Evolutionary conservation across 1,140 invertebrate genomes (phyloP), one percentile per base, ranked within the genome.

Genomic region (Drosophila ercepeae): DNA sequence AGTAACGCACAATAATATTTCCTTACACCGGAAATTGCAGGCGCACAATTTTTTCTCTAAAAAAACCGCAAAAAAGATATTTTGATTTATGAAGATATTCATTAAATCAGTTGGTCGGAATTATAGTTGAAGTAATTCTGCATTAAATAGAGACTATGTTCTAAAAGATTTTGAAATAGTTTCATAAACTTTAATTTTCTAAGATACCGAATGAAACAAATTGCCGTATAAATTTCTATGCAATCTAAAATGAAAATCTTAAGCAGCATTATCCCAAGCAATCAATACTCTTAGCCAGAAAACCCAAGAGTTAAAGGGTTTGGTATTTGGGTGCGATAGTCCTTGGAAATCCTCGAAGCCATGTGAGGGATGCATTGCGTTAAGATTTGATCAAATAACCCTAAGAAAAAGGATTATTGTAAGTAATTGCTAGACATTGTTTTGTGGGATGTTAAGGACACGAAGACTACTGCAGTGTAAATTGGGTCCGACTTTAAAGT

Each of bases 401-500:
- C 45, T 48, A 71, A 78, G 78, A 45, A 65, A 68, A 78, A 84
- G 82, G 86, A 86, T 89, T 89, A 89, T 86, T 89, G 73, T 81
- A 89, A 89, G 79, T 89, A 89, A 89, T 89, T 89, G 86, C 58
- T 36, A 58, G 51, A 65, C 70, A 72, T 81, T 89, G 79, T 81
- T 79, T 39, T 57, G 57, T 54, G 39, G 25, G 39, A 73, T 69
- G 52, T 46, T 69, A 54, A 42, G 48, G 42, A 48, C 41, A 34
- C 29, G 27, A 44, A 39, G 21, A 36, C 44, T 7, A 9, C 45
- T 41, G 34, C 34, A 42, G 39, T 68, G 44, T 34, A 49, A 51
- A 52, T 60, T 54, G 42, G 25, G 48, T 49, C 58, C 34, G 53
- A 61, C 53, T 72, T 74, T 83, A 70, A 76, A 53, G 78, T 75